Percentiles rank a stretch among this genome's conserved stretches.
Conservation (phyloP, 2,797 vertebrate genomes). For the Malacoraja senta region DNA sequence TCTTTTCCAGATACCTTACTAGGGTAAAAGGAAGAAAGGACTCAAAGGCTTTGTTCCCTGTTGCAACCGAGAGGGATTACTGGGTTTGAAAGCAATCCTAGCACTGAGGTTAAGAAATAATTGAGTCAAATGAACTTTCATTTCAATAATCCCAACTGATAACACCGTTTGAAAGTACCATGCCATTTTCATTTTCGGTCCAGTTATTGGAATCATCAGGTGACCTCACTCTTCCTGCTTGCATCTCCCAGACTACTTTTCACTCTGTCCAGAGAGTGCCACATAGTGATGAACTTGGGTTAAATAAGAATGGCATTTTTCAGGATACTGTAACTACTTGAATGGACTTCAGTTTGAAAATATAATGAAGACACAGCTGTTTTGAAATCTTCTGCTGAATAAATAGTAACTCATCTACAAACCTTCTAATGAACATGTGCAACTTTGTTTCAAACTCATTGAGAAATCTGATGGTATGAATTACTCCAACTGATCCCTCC, state of each 20-base stretch:
- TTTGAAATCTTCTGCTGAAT: neutral
- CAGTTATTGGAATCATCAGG: constrained; percentile 12
- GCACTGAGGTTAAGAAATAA: constrained; percentile 35
- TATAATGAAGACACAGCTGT: neutral
- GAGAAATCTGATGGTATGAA: neutral
- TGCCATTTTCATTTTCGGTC: neutral
- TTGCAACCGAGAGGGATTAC: constrained; percentile 30
- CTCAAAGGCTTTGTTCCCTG: neutral
- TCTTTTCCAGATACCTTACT: constrained; percentile 11
- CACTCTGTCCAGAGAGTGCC: neutral
- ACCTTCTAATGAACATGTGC: neutral
- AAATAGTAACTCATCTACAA: neutral
- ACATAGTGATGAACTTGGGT: neutral
- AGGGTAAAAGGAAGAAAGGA: constrained; percentile 26
- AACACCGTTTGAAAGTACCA: neutral
- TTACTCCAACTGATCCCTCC: neutral
- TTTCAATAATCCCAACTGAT: constrained; percentile 33
- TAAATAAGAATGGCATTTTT: neutral
- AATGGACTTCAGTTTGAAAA: neutral
- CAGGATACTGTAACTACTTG: neutral
- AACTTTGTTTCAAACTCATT: neutral
- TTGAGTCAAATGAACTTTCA: constrained; percentile 35
- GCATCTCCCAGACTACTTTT: neutral
- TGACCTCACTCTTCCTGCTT: neutral
- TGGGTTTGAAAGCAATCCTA: constrained; percentile 17